Evolutionary conservation across 2,797 vertebrate species (phyloP).

Genomic region (Rhynchotus rufescens): DNA sequence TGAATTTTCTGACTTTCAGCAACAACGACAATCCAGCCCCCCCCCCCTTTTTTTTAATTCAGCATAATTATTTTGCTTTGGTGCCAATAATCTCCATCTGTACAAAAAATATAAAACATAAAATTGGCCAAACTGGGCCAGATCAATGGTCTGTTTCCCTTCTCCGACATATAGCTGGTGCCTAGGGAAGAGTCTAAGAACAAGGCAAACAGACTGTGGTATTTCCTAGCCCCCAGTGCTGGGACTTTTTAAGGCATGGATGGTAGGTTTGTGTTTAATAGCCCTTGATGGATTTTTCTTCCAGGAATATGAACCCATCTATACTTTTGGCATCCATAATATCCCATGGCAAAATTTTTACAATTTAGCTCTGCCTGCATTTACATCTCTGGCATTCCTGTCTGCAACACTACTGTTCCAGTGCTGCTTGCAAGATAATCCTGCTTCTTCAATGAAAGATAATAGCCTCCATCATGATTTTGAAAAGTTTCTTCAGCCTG

Average conservation of each 20-base stretch:
- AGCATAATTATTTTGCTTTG: not conserved
- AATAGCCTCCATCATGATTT: not conserved
- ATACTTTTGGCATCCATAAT: not conserved
- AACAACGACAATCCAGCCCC: not conserved
- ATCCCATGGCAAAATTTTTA: not conserved
- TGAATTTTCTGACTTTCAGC: not conserved
- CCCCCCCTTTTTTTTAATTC: not conserved
- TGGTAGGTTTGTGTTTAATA: not conserved
- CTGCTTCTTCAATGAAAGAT: not conserved
- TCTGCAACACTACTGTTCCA: not conserved
- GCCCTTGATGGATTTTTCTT: not conserved
- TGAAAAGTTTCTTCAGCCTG: not conserved
- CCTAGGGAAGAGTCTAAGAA: not conserved
- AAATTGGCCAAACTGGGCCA: not conserved
- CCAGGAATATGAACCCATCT: not conserved
- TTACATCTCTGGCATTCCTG: not conserved
- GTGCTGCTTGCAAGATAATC: not conserved
- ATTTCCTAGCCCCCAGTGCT: not conserved
- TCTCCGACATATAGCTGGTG: not conserved
- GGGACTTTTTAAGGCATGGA: not conserved
- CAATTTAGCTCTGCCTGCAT: not conserved
- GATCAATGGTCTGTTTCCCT: not conserved
- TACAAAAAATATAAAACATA: not conserved
- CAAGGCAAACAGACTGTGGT: not conserved
- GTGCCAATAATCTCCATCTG: rapidly evolving